Base-by-base conservation (phyloP, 2,113 vertebrate genomes). In the Noturus placidus region DNA sequence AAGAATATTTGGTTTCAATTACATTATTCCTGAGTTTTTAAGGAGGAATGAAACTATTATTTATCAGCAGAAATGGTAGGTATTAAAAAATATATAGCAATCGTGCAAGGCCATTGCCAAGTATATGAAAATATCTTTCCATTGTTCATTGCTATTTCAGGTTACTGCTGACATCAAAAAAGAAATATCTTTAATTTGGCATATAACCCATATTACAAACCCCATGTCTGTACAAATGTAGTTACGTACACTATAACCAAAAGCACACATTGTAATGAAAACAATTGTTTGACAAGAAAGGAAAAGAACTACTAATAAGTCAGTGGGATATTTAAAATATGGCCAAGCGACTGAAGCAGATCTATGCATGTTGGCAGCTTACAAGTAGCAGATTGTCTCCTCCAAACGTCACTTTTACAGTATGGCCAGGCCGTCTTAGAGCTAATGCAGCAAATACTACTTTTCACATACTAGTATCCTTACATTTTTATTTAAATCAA, bases 371-470 rank as follows among this genome's bases (percentile, higher is more conserved):
- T 82, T 88, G 87, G 87, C 82, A 88, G 59, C 30, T 56, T 57
- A 57, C 10, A 69, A 22, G 82, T 25, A 70, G 82, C 82, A 88
- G 87, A 88, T 84, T 88, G 72, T 79, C 61, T n/a, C 33, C 52
- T 74, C 20, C 52, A 74, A n/a, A 42, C 14, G 6, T 56, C 67
- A 27, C 46, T 59, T 54, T 27, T 78, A 83, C n/a, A 83, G n/a
- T 50, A 76, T 22, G 11, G 80, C 54, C 67, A 76, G 38, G n/a
- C 54, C n/a, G 13, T 19, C 38, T 54, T 46, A 67, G 5, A 76
- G 70, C 27, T n/a, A 77, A 46, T n/a, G 25, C 22, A 76, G 56
- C 27, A 20, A 77, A 46, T 50, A 13, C 22, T 20, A n/a, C 14
- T 80, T 20, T 69, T 30, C 25, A 82, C 52, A 46, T 67, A 19